Percentiles rank a stretch among this genome's conserved stretches.
Evolutionary conservation across 2,113 vertebrate species (phyloP).

Genomic region (Oryzias woworae): DNA sequence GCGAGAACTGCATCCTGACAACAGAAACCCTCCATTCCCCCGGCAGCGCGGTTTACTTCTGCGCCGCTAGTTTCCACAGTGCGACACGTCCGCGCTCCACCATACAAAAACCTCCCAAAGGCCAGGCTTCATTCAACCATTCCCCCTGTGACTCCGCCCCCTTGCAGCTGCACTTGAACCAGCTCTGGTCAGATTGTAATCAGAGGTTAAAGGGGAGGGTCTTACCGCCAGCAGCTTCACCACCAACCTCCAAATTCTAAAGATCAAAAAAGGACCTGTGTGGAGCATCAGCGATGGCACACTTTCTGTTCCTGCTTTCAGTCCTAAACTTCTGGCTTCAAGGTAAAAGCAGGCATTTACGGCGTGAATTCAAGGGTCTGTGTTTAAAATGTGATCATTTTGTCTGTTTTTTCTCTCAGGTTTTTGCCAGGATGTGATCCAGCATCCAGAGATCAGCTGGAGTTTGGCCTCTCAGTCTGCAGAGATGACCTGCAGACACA

Average conservation of each 20-base stretch:
- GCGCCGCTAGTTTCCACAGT: slow-evolving; percentile 13
- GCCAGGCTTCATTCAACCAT: too few species aligned
- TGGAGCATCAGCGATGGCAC: background rate
- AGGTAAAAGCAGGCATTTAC: slow-evolving; percentile 18
- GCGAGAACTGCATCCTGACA: background rate
- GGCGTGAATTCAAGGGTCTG: background rate
- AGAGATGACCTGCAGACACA: slow-evolving; percentile 56
- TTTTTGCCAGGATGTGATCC: slow-evolving; percentile 43
- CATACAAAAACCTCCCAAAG: slow-evolving; percentile 36
- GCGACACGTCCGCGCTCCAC: background rate
- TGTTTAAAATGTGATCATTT: accelerated
- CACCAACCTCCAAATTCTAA: background rate
- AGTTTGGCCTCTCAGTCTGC: slow-evolving; percentile 10
- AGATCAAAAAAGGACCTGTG: too few species aligned
- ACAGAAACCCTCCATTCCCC: background rate
- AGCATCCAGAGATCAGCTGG: slow-evolving; percentile 39
- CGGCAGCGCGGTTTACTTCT: slow-evolving; percentile 46
- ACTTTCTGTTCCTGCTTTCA: background rate
- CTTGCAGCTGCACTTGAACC: slow-evolving; percentile 17
- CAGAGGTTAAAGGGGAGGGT: slow-evolving; percentile 13
- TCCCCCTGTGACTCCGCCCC: background rate
- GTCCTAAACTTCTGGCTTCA: slow-evolving; percentile 18
- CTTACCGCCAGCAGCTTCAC: background rate
- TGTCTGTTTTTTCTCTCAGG: slow-evolving; percentile 1
- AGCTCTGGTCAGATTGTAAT: background rate